Base-by-base conservation (phyloP, 2,888 invertebrate genomes). In the Trichogramma dendrolimi region DNA sequence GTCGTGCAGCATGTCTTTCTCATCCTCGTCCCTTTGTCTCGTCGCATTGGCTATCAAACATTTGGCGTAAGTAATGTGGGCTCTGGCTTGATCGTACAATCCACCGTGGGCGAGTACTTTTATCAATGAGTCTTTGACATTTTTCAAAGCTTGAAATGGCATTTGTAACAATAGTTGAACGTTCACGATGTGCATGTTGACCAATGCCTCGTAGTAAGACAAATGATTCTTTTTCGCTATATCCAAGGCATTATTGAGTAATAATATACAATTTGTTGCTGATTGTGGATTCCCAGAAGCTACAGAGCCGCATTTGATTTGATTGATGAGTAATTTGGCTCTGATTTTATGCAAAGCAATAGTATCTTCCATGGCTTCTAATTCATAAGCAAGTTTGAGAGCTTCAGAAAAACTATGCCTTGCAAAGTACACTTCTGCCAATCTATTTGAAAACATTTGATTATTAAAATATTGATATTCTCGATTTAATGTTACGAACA, bases 101-200 rank as follows among this genome's bases (percentile, higher is more conserved):
- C 90, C 89, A 1, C 94, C 94, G 73, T 94, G 91, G 1, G 91
- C 87, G 75, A 93, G 84, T 54, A 93, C 83, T 42, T 84, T 83
- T 6, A 89, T 85, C 71, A 92, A 83, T 60, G 88, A 85, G 76
- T 86, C 84, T 67, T 89, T 86, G 0, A 91, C 83, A 8, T 91
- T 81, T 65, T 83, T 81, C 60, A 91, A 78, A 0, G 93, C 92
- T 76, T 92, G 91, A 65, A 85, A 84, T 0, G 91, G 86, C 80
- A 92, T 85, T 27, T 87, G 88, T 83, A 92, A 85, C 64, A 86
- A 82, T 44, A 93, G 80, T 80, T 85, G 85, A 8, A 91, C 84
- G 75, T 91, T 88, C 0, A 92, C 92, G 55, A 93, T 84, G 72
- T 92, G 87, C 81, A 93, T 85, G 71, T 90, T 88, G 4, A 89